These are phyloP conservation scores for Tonatia bakeri DNA, from an alignment of 2,113 vertebrate species.

Conservation along the genomic window DNA sequence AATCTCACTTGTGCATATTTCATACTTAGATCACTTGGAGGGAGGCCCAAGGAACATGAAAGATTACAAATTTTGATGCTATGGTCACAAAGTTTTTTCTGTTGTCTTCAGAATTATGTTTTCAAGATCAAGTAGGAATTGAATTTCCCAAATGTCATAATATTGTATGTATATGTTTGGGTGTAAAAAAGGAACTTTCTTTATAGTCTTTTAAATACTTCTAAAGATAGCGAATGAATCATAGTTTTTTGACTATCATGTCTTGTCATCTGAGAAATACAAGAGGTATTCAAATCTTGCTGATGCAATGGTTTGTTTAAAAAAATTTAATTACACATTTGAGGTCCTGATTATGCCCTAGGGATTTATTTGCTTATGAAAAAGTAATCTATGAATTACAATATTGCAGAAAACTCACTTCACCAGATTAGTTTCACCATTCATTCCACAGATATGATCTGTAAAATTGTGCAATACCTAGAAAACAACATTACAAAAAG, in stretches of 20 bases:
- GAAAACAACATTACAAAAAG: constrained; percentile 75
- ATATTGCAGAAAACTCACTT: constrained; percentile 78
- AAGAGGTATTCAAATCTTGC: constrained; percentile 73
- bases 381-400: constrained; percentile 82
- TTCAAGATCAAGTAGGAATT: not conserved
- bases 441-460: constrained; percentile 75
- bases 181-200: not conserved
- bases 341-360: constrained; percentile 77
- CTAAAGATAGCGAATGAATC: not conserved
- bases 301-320: constrained; percentile 72
- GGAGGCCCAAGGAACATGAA: not conserved
- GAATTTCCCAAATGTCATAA: not conserved
- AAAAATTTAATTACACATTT: constrained; percentile 76
- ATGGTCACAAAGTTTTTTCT: not conserved
- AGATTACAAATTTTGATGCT: not conserved
- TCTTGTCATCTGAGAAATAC: not conserved
- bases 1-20: not conserved
- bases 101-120: not conserved
- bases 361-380: constrained; percentile 82
- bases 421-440: constrained; percentile 68
- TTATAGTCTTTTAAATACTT: not conserved
- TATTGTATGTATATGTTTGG: rapidly evolving
- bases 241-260: not conserved
- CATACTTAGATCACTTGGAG: not conserved
- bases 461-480: constrained; percentile 77